phyloP scores from a whole-genome alignment of 2,888 invertebrate species.

The Pandemis cinnamomeana region DNA sequence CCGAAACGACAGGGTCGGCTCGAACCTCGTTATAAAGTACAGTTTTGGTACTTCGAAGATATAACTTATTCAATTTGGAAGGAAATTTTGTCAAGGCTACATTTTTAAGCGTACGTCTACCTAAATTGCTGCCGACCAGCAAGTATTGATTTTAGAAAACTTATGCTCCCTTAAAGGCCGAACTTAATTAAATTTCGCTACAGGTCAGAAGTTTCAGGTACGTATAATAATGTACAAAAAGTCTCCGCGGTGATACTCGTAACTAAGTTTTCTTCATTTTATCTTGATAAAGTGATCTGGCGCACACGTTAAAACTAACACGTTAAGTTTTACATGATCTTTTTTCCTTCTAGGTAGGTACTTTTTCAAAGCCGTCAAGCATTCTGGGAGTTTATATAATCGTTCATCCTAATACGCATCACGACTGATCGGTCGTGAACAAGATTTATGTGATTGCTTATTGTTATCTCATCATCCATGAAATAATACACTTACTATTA shows the following conservation, averaged over 20 bases:
- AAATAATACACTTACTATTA: background rate
- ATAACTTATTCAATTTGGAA: slow-evolving; percentile 47
- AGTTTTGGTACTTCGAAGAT: slow-evolving; percentile 8
- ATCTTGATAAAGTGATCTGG: background rate
- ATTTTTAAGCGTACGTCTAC: slow-evolving; percentile 21
- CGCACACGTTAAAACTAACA: background rate
- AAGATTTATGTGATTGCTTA: background rate
- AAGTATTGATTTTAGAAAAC: slow-evolving; percentile 19
- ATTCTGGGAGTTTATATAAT: background rate
- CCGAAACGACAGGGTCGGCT: background rate
- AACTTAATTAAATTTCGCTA: slow-evolving; percentile 22
- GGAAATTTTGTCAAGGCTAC: slow-evolving; percentile 42
- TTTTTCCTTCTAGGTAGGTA: background rate
- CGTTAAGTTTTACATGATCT: background rate
- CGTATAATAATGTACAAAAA: slow-evolving; percentile 8
- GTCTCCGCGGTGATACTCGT: slow-evolving; percentile 1
- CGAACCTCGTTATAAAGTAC: background rate
- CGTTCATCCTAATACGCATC: background rate
- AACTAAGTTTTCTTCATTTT: background rate
- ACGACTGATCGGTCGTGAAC: background rate
- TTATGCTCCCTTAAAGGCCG: slow-evolving; percentile 20
- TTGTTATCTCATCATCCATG: slow-evolving; percentile 1
- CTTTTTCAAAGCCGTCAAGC: no score
- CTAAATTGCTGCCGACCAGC: slow-evolving; percentile 38
- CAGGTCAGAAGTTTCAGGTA: slow-evolving; percentile 17